A percentile compares a stretch with the other conserved stretches of the same genome.
phyloP scores from a whole-genome alignment of 2,888 invertebrate species.

The Epistrophella euchroma region DNA sequence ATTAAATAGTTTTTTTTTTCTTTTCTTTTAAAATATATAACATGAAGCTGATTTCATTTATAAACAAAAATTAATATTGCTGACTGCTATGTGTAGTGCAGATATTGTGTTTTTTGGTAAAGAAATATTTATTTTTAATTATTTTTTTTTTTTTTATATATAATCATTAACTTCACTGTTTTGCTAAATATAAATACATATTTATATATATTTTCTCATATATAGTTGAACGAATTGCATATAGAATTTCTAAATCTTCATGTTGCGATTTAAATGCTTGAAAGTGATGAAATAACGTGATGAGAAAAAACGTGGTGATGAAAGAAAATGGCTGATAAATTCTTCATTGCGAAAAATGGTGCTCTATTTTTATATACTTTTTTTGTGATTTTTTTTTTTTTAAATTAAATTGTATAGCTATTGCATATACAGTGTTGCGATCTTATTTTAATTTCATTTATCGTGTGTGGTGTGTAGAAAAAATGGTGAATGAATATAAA shows the following conservation, averaged over 20 bases:
- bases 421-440: conserved; percentile 41
- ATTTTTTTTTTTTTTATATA: conserved; percentile 2
- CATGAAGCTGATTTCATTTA: conserved; percentile 67
- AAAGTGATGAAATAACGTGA: conserved; percentile 73
- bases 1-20: conserved; percentile 30
- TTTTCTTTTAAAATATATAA: conserved; percentile 41
- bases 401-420: conserved; percentile 38
- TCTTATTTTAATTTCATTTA: conserved; percentile 42
- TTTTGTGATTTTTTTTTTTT: conserved; percentile 27
- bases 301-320: conserved; percentile 71
- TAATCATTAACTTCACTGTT: conserved; percentile 33
- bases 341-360: conserved; percentile 70
- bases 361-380: conserved; percentile 34
- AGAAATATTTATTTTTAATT: conserved; percentile 20
- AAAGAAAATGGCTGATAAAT: conserved; percentile 71
- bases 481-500: conserved; percentile 66
- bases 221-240: conserved; percentile 52
- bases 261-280: conserved; percentile 72
- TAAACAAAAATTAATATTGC: conserved; percentile 65
- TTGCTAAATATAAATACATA: conserved; percentile 34
- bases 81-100: conserved; percentile 74
- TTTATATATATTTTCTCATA: conserved; percentile 30
- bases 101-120: conserved; percentile 63
- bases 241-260: conserved; percentile 53
- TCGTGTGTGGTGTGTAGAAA: conserved; percentile 44